These are phyloP conservation scores for Phenganax stokvisi DNA, from an alignment of 92 coral and sea anemone genomes.

Conservation along the genomic window DNA sequence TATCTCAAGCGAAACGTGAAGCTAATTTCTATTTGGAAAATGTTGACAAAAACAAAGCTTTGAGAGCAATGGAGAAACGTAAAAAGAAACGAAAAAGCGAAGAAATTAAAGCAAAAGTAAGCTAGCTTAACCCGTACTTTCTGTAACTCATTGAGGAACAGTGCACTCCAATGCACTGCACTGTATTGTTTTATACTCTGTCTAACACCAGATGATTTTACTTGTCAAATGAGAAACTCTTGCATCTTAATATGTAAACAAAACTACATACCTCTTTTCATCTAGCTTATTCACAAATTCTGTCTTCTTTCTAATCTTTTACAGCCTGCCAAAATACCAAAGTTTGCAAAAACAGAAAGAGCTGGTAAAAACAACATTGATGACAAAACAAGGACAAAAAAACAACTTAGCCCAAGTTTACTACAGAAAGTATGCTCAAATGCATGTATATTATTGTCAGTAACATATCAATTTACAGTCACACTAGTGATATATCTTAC, in stretches of 20 bases:
- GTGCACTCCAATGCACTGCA: too few relatives aligned
- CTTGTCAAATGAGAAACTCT: too few relatives aligned
- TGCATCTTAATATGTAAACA: too few relatives aligned
- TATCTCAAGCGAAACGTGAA: constrained; percentile 92
- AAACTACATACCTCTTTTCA: neutral
- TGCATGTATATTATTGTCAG: neutral
- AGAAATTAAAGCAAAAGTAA: neutral
- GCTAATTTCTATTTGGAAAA: constrained; percentile 82
- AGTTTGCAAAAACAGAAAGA: neutral
- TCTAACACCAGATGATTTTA: too few relatives aligned
- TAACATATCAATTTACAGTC: neutral
- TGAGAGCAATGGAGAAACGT: constrained; percentile 79
- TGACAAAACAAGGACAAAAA: neutral
- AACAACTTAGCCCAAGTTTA: constrained; percentile 22
- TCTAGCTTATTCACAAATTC: neutral
- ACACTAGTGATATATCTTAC: neutral
- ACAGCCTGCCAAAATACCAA: constrained; percentile 24
- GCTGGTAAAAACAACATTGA: neutral
- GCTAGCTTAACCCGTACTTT: neutral
- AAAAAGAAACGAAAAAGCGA: constrained; percentile 51
- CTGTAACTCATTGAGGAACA: neutral
- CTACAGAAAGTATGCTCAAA: constrained; percentile 15
- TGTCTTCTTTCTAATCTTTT: neutral
- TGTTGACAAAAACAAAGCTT: constrained; percentile 91
- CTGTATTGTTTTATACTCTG: too few relatives aligned